Base-by-base conservation (phyloP, 2,888 invertebrate species). In the Adelognathus sp. region DNA sequence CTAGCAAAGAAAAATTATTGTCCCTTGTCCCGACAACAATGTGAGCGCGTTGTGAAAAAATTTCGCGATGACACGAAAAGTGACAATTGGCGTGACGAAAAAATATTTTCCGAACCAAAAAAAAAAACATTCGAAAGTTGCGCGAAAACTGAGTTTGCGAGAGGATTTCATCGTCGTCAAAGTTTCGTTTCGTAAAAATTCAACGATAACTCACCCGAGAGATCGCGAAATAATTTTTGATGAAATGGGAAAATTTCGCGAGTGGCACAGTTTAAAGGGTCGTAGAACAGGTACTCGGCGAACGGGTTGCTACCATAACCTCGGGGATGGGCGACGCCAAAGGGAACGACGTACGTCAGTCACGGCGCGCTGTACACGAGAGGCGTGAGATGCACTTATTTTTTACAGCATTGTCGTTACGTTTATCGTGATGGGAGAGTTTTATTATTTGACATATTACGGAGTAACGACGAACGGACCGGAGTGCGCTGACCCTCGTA, bases 271-370 rank as follows among this genome's bases (percentile, higher is more conserved):
- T 74, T 78, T 74, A 74, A 74, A 78, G 74, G 74, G 78, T 60
- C 9, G 3, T 4, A 70, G 27, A 58, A 66, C 58, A 74, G 71
- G 39, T 71, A 54, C 14, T 66, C 61, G 5, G 16, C 24, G 33
- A 67, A 33, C 11, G 14, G 36, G 41, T 39, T n/a, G 52, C 64
- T 41, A 74, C 63, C 78, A 74, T 74, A 78, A 78, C 78, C 78
- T 74, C 78, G 33, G 2, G 18, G 9, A 16, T 41, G 64, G 14
- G n/a, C n/a, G n/a, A 63, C 39, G 46, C 31, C 18, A 39, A 36
- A 58, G 52, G 29, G 6, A 61, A 56, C 9, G 16, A 54, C 2
- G 60, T 31, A 3, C 46, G 18, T 1, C 3, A 1, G 27, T 21
- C 21, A 2, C 14, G 41, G 33, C 36, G 9, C n/a, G 21, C 4